Evolutionary conservation across 2,888 invertebrate genomes (phyloP), one percentile per base, ranked within the genome.

Genomic region (Serrognathus titanus): DNA sequence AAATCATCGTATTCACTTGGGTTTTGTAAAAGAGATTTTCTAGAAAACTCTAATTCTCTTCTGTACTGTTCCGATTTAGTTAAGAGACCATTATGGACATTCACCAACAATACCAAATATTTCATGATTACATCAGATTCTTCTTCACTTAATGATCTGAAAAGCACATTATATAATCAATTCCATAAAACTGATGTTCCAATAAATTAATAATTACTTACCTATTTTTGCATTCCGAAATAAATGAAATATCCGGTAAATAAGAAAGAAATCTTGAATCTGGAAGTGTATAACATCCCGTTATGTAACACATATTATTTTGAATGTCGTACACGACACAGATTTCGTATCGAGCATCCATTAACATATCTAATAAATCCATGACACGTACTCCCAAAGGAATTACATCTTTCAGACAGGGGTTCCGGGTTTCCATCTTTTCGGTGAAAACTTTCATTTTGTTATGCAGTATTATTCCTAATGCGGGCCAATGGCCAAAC

Each of bases 31-130:
- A 54, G 40, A 24, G 54, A 40, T 36, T 46, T 41, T 20, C 47
- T 49, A 11, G 57, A 53, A 53, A 57, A 57, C 47, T 57, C 57
- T 36, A 57, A 47, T 47, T 57, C 57, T 48, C 57, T 49, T 11
- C 57, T 49, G 24, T 57, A 57, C 38, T 57, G 57, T 12, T 57
- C 57, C 5, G 57, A 57, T 53, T 57, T 57, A 4, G 57, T 57
- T 31, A 57, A 39, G 35, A 57, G 45, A 9, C 57, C 57, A 13
- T 57, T 57, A 24, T 57, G 57, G 16, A 57, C 57, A 12, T 57
- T 57, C 11, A 57, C 57, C 40, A 57, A 46, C 5, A 57, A 37
- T 1, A 57, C 57, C 8, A 57, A 40, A 16, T 57, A 57, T 47
- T 57, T 57, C 57, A 57, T 57, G 10, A 57, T 35, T 7, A 53